These are phyloP conservation scores for Sycobia sp. DNA, from an alignment of 1,140 invertebrate species.

Conservation along the genomic window DNA sequence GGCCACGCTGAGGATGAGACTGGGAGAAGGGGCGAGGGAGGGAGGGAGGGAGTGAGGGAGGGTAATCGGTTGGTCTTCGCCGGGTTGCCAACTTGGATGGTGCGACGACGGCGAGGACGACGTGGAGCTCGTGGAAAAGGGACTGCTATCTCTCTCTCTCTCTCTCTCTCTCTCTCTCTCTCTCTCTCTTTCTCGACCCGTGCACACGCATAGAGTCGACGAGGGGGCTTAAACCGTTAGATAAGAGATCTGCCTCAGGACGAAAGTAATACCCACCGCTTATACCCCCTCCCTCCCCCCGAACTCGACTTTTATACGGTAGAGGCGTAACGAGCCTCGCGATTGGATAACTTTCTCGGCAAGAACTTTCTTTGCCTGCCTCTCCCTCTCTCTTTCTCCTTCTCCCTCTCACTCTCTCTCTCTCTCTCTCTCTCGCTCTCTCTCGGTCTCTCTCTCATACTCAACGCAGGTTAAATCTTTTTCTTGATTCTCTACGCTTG, in stretches of 20 bases:
- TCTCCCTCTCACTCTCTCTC: not conserved
- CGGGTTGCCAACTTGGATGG: constrained; percentile 36
- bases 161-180: constrained; percentile 22
- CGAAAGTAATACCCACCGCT: constrained; percentile 59
- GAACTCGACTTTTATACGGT: constrained; percentile 56
- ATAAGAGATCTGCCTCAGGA: constrained; percentile 61
- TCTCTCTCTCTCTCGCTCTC: not conserved
- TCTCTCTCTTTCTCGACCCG: constrained; percentile 12
- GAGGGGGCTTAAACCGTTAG: constrained; percentile 62
- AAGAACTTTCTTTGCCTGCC: constrained; percentile 42
- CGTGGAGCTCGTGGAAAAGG: constrained; percentile 3
- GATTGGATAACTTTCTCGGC: constrained; percentile 61
- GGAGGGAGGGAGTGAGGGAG: constrained; percentile 9
- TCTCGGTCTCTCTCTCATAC: too few species aligned
- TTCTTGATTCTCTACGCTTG: constrained; percentile 36
- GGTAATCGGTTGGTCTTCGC: not conserved
- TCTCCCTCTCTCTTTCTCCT: constrained; percentile 4
- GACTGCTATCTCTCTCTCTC: too few species aligned
- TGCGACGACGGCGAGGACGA: constrained; percentile 31
- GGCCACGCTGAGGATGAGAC: constrained; percentile 34
- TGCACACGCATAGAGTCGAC: constrained; percentile 28
- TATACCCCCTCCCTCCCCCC: constrained; percentile 53
- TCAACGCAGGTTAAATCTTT: constrained; percentile 14
- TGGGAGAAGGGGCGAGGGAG: too few species aligned
- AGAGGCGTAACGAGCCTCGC: constrained; percentile 57